phyloP scores from a whole-genome alignment of 2,888 invertebrate genomes.

The Amiota communis region DNA sequence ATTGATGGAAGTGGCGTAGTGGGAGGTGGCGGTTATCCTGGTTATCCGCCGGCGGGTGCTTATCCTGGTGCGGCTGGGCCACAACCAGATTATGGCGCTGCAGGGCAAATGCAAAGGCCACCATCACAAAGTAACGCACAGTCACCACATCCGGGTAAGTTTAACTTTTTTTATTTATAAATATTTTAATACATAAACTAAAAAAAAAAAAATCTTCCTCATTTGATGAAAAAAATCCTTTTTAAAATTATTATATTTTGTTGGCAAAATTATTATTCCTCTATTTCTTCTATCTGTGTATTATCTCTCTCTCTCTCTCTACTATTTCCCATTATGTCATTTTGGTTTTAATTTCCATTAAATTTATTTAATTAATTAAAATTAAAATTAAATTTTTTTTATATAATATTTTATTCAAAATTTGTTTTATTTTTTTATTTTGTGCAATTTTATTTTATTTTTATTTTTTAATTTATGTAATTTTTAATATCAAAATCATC shows the following conservation, averaged over 20 bases:
- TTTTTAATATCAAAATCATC: too few species aligned
- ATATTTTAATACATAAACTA: background rate
- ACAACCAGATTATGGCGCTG: conserved; percentile 79
- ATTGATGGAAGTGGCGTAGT: conserved; percentile 78
- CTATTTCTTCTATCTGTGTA: background rate
- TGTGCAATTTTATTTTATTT: conserved; percentile 35
- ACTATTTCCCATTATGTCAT: too few species aligned
- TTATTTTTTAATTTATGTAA: conserved; percentile 37
- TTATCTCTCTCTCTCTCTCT: background rate
- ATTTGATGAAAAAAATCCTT: too few species aligned
- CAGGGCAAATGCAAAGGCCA: conserved; percentile 82
- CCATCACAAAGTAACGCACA: conserved; percentile 79
- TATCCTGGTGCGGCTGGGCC: conserved; percentile 74
- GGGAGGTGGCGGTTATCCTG: conserved; percentile 80
- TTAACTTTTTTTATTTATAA: background rate
- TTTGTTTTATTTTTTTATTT: conserved; percentile 3
- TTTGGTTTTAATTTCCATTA: background rate
- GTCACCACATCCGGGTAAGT: conserved; percentile 79
- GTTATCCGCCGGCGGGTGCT: conserved; percentile 80
- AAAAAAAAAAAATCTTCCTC: background rate
- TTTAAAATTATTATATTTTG: too few species aligned
- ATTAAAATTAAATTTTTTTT: background rate
- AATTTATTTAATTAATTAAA: background rate
- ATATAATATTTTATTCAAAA: background rate
- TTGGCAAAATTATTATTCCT: too few species aligned